Evolutionary conservation across 2,113 vertebrate species (phyloP), one percentile per base, ranked within the genome.

Genomic region (human): DNA sequence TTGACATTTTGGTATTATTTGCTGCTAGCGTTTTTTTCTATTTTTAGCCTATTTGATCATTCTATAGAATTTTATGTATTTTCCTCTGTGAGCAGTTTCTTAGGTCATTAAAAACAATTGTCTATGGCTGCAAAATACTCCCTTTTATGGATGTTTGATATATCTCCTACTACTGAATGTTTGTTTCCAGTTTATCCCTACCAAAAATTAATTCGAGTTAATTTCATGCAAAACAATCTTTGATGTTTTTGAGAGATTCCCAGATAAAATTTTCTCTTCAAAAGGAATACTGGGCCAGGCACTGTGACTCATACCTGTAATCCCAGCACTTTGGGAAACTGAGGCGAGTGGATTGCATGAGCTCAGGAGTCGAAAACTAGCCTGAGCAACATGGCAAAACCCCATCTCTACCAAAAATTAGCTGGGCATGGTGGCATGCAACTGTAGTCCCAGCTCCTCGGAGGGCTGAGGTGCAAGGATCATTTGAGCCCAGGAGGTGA

Each of bases 51-150:
- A 93, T 89, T 79, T 73, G 32, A 25, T 80, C 18, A n/a, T 95
- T 95, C 50, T 86, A 2, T 82, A 86, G 78, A 93, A 68, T 91
- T 95, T 72, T 91, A 5, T 83, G n/a, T 95, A 76, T 93, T 97
- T 81, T 91, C 66, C 68, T 72, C 45, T 84, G 1, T 97, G 73
- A 86, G 52, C 30, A 82, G 32, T 96, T 96, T 91, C 27, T n/a
- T 94, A 55, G 52, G 68, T 89, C 66, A 66, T 94, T 78, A 72
- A 57, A 82, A 94, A 22, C 64, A 90, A 40, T n/a, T 90, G 45
- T 87, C 73, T 76, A 30, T 81, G 43, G 13, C 81, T 96, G 27
- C 13, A 94, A 66, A 93, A 72, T 64, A 70, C 4, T 64, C 22
- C 70, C 12, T 96, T 85, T 82, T 96, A 80, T 78, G 38, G 59